A percentile compares a stretch with the other conserved stretches of the same genome.
These are phyloP conservation scores for Cerastis rubricosa DNA, from an alignment of 2,888 invertebrate species.

Conservation along the genomic window DNA sequence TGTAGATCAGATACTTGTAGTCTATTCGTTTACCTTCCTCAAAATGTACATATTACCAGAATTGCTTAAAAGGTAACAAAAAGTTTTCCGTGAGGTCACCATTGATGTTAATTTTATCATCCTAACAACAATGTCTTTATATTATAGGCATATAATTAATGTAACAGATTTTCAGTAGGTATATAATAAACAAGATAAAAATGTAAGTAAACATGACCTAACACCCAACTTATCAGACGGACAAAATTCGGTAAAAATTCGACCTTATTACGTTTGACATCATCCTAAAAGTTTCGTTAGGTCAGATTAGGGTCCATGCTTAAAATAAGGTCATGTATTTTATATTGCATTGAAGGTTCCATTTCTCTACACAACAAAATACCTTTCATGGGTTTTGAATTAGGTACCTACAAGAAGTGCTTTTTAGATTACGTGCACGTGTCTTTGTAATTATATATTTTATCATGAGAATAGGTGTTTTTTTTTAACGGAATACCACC, in stretches of 20 bases:
- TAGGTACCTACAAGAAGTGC: not conserved
- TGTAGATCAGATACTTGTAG: not conserved
- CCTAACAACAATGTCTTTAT: not conserved
- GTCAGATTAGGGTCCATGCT: conserved; percentile 19
- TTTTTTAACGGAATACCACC: not conserved
- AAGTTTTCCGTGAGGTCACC: conserved; percentile 23
- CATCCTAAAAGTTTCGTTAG: conserved; percentile 32
- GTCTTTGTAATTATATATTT: not conserved
- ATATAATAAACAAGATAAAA: conserved; percentile 25
- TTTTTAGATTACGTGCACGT: not conserved
- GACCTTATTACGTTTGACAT: conserved; percentile 24
- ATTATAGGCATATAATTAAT: conserved; percentile 26
- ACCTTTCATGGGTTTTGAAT: not conserved
- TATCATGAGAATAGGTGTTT: not conserved
- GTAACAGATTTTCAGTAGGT: conserved; percentile 30
- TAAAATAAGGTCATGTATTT: conserved; percentile 33
- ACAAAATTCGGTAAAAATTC: conserved; percentile 15
- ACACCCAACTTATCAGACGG: conserved; percentile 8
- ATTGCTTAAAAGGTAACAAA: conserved; percentile 2
- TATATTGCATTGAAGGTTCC: not conserved
- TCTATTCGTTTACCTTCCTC: not conserved
- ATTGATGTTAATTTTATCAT: conserved; percentile 16
- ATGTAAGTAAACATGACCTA: conserved; percentile 44
- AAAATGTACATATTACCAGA: not conserved
- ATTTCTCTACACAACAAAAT: not conserved